Evolutionary conservation across 2,113 vertebrate species (phyloP), one percentile per base, ranked within the genome.

Genomic region (Phaetusa simplex): DNA sequence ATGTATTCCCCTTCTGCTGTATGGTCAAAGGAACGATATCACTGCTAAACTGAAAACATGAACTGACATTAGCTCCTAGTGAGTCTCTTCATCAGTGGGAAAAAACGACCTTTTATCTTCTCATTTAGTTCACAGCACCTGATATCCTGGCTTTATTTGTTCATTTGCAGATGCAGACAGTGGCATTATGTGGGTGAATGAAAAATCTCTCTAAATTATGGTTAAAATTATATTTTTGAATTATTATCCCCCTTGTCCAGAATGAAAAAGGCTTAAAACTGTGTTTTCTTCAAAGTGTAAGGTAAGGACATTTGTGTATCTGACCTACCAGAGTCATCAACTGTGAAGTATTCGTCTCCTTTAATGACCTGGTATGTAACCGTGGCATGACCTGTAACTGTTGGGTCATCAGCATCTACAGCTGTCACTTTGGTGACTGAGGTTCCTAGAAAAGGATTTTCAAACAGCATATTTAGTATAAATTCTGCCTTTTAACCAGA

Each of bases 341-440:
- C 99, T 76, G 81, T 73, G 77, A 99, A 99, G 42, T 98, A 14
- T 13, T 99, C 95, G 0, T 98, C 96, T 67, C 98, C 98, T 38
- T 88, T 88, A 82, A 97, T 95, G 84, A 99, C 72, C 23, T 98
- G 98, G 81, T 99, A 99, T 42, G 90, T 96, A 62, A 99, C 97
- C 0, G 97, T 97, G 90, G 98, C 98, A 2, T 99, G 99, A 11
- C 98, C 98, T 12, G 98, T 90, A n/a, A 98, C 98, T 3, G 98
- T 99, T 40, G 99, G 98, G 79, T 99, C 99, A 43, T 99, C 99
- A 32, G 98, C 98, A 58, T 99, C 99, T 13, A 98, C 97, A 4
- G 99, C 99, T 24, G 67, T 98, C 91, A 99, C 98, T 58, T 81
- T 97, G 52, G 98, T 96, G 45, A 99, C 99, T 0, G 94, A 96